Base-by-base conservation (phyloP, 2,888 invertebrate genomes). In the Tethea ocularis region DNA sequence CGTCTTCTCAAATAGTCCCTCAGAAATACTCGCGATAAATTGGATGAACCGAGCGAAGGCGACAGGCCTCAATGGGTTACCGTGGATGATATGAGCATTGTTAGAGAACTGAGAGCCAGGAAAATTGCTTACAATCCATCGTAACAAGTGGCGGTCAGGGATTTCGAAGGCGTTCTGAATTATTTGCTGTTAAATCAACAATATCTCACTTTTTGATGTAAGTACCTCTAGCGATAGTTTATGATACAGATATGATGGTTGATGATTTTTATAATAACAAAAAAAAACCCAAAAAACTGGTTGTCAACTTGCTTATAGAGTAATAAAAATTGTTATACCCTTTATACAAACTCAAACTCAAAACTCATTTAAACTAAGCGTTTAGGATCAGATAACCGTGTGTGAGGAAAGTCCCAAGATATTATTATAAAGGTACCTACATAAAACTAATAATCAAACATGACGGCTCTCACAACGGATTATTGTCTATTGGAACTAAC, bases 11-110 rank as follows among this genome's bases (percentile, higher is more conserved):
- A 61, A 68, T 62, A 60, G 66, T 61, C 60, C 61, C 66, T 66
- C 66, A 68, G 46, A 68, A 68, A 71, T 71, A 52, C 61, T 63
- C 59, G 41, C 61, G 56, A 68, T 66, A 68, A 69, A 46, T 46
- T 46, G 71, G 69, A 70, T 52, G 57, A 60, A 58, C 46, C 51
- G 57, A 57, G 58, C 56, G 62, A 61, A 62, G 57, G 61, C 60
- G 64, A 68, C 62, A 59, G 59, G 55, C 55, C 51, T 51, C 57
- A 59, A 56, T 59, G 59, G 55, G 58, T 58, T 58, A 51, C 46
- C 52, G 55, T 11, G 56, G 41, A 33, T 52, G 56, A 56, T 58
- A 23, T 23, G 58, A 56, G 52, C 56, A 61, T 57, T 51, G 57
- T 61, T 58, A 46, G 61, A 57, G 36, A 63, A 57, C 56, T 63